Base-by-base conservation (phyloP, 1,140 invertebrate genomes). In the Spodoptera litura region DNA sequence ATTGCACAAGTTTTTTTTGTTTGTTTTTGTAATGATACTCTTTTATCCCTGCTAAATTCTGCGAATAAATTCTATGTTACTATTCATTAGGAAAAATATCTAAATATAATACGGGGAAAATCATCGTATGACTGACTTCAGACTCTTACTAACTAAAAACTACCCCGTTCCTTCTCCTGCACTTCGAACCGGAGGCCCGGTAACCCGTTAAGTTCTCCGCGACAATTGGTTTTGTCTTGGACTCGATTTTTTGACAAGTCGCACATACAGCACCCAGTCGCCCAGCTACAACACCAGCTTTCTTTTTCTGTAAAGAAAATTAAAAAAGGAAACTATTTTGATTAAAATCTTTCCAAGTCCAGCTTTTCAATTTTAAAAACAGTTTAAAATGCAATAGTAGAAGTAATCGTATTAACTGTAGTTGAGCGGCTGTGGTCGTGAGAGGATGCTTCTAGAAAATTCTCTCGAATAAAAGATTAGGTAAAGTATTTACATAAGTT, bases 381-480 rank as follows among this genome's bases (percentile, higher is more conserved):
- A 51, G 4, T 51, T 66, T 51, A 3, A 44, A 66, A 66, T 51
- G 38, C 31, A 66, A 66, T 66, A 12, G n/a, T 51, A 25, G 15
- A 20, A 51, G 38, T 51, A 66, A 66, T 66, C 62, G 44, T 49
- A 66, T 66, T 66, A 66, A 25, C 38, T 27, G 62, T 25, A 51
- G 38, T 58, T 75, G 13, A 62, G 25, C 25, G 51, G 52, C 13
- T 68, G 72, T 53, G 44, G 66, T 70, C 44, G 56, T 75, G 53
- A n/a, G 12, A 11, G 38, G 1, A 49, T 8, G 61, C 35, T 5
- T 64, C 38, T 64, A 64, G 38, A 64, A 49, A 64, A 35, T 62
- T 62, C 59, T 38, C 4, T 13, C 11, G 31, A 38, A 35, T 62
- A 62, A 15, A 15, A 62, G 31, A 62, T 38, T 62, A n/a, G 59